A percentile compares a stretch with the other conserved stretches of the same genome.
Evolutionary conservation across 2,113 vertebrate genomes (phyloP).

Genomic region (Sinocyclocheilus anophthalmus): DNA sequence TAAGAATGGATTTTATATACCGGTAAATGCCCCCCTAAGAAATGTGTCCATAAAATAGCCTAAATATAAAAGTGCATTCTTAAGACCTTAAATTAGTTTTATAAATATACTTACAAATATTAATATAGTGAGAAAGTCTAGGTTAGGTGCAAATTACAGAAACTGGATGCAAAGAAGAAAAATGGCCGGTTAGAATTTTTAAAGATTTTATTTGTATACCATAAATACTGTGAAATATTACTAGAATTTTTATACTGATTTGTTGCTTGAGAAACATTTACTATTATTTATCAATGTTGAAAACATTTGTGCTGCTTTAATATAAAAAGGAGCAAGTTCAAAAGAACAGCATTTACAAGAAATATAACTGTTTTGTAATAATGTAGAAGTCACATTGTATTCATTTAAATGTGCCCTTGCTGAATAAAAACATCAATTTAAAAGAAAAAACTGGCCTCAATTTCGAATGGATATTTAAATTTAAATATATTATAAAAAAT

Average conservation of each 20-base stretch:
- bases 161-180: too few species aligned
- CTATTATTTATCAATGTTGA: background rate
- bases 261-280: too few species aligned
- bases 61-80: background rate
- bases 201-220: too few species aligned
- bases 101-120: background rate
- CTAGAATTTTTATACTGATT: too few species aligned
- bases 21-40: background rate
- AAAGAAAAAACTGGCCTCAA: background rate
- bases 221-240: background rate
- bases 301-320: background rate
- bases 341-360: too few species aligned
- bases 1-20: background rate
- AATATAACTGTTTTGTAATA: too few species aligned
- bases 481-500: too few species aligned
- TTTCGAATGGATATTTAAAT: too few species aligned
- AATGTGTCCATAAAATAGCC: background rate
- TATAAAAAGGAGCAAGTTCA: background rate
- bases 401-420: background rate
- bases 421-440: background rate
- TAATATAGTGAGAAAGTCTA: background rate
- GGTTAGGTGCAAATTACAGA: background rate
- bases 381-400: background rate
- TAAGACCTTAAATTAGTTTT: background rate
- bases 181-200: too few species aligned